Percentiles rank a stretch among this genome's conserved stretches.
Conservation (phyloP, 2,888 invertebrate species). For the Mythimna ferrago region DNA sequence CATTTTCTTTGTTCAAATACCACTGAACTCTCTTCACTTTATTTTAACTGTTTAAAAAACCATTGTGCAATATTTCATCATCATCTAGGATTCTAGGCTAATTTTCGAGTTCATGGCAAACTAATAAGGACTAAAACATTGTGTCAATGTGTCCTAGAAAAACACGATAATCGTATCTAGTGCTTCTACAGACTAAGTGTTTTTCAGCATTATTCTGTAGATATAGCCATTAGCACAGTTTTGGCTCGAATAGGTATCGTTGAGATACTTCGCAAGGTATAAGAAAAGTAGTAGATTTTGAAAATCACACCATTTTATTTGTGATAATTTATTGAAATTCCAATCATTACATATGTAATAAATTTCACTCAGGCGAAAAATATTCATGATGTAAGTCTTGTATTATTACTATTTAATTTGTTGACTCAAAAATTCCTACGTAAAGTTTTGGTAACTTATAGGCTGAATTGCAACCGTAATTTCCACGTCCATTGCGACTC, state of each 20-base stretch:
- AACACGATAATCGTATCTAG: constrained; percentile 29
- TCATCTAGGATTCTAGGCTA: background rate
- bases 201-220: constrained; percentile 32
- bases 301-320: constrained; percentile 9
- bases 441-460: constrained; percentile 11
- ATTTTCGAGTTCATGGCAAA: constrained; percentile 2
- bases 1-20: constrained; percentile 40
- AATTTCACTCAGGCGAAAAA: constrained; percentile 33
- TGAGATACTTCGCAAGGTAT: constrained; percentile 7
- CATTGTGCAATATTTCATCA: constrained; percentile 17
- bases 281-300: constrained; percentile 1
- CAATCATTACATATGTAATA: constrained; percentile 41
- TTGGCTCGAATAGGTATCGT: constrained; percentile 21
- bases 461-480: background rate
- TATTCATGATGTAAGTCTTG: constrained; percentile 29
- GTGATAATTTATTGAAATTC: constrained; percentile 1
- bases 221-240: constrained; percentile 49
- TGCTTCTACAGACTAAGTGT: constrained; percentile 30
- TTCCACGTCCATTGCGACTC: constrained; percentile 24
- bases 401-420: constrained; percentile 1
- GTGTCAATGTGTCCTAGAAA: constrained; percentile 10
- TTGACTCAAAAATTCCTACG: background rate
- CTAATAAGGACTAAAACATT: constrained; percentile 7
- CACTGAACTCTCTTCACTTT: constrained; percentile 27
- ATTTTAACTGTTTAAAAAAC: constrained; percentile 43